Percentiles rank a stretch among this genome's conserved stretches.
phyloP scores from a whole-genome alignment of 2,797 vertebrate species.

The Rhinogobio ventralis region DNA sequence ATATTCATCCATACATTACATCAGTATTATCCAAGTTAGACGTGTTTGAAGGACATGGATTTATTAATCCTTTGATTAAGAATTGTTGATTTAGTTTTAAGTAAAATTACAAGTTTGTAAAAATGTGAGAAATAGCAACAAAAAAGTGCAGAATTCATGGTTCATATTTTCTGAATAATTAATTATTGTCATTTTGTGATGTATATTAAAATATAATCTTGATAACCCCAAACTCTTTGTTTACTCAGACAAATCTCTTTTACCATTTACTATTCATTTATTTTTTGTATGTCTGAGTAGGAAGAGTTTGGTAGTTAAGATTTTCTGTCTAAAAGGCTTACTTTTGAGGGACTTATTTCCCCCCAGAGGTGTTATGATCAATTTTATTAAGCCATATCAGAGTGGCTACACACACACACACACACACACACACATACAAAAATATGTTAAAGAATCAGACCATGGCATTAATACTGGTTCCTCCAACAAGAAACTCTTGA shows the following conservation, averaged over 20 bases:
- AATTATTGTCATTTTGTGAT: neutral
- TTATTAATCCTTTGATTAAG: neutral
- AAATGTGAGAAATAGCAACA: neutral
- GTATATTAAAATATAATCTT: neutral
- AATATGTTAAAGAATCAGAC: neutral
- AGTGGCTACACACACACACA: no score
- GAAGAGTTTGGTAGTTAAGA: neutral
- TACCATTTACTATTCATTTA: neutral
- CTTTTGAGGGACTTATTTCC: neutral
- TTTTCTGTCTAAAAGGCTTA: neutral
- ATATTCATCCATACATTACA: neutral
- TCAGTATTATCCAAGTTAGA: neutral
- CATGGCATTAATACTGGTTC: neutral
- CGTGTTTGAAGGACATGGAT: neutral
- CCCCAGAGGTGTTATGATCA: neutral
- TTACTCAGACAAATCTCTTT: neutral
- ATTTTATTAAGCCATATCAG: neutral
- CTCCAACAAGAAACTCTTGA: neutral
- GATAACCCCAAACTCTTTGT: neutral
- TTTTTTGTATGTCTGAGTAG: neutral
- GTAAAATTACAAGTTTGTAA: no score
- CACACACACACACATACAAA: neutral
- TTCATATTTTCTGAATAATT: neutral
- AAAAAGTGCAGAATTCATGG: neutral
- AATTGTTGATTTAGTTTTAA: neutral